Evolutionary conservation across 2,888 invertebrate genomes (phyloP), one percentile per base, ranked within the genome.

Genomic region (Melanchra persicariae): DNA sequence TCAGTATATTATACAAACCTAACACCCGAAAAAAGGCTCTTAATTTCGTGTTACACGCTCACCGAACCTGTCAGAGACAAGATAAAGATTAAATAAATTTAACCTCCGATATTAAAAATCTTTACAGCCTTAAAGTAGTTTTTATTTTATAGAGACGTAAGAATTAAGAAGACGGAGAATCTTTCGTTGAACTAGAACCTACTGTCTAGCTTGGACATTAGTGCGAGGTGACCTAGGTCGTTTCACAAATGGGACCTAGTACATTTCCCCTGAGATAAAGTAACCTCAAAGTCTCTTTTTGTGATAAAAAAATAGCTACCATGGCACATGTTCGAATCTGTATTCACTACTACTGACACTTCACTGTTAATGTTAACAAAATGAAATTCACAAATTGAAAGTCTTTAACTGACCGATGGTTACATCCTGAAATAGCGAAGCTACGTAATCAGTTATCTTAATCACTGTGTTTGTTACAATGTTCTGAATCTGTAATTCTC

Each of bases 1-100:
- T 55, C 59, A 60, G 45, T 79, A 79, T 72, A 79, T 79, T 76
- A 64, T 54, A 59, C 19, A 60, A 51, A 40, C 49, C 43, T 26
- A 49, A 54, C 17, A 51, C 37, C 47, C 57, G 24, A 63, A 59
- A 71, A 47, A 26, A 34, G 24, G 58, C 17, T 47, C 26, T 43
- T 52, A 47, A 73, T 49, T 65, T 58, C 15, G 2, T 66, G 12
- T 0, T 58, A 43, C 73, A 45, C 17, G 52, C 37, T 54, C 45
- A 61, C 57, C 9, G 15, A 49, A 51, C 37, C 47, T 43, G 26
- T 73, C 59, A 54, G 15, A 22, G 17, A 22, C 24, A 40, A 68
- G 43, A 55, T 43, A 43, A 22, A 26, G 22, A 37, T 51, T 43
- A 26, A 37, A 43, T 76, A 22, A 55, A 45, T 73, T 47, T n/a